These are phyloP conservation scores for Lottia gigantea DNA, from an alignment of 2,888 invertebrate species.

Conservation along the genomic window DNA sequence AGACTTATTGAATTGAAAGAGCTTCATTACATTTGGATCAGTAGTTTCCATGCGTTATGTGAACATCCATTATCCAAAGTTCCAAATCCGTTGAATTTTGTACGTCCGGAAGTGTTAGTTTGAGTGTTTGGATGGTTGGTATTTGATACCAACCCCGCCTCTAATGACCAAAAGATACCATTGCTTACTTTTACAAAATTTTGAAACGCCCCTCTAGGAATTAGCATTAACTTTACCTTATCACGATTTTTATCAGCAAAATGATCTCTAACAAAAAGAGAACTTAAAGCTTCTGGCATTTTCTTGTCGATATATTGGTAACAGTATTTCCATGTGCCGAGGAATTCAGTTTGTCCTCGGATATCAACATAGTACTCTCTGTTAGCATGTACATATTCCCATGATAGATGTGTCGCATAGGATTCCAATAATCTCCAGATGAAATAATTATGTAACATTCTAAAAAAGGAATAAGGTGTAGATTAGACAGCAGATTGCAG, in stretches of 20 bases:
- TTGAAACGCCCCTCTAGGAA: too few species aligned
- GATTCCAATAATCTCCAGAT: constrained; percentile 73
- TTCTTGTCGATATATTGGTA: constrained; percentile 38
- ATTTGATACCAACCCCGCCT: too few species aligned
- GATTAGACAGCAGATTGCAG: background rate
- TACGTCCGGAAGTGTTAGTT: too few species aligned
- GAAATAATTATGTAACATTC: constrained; percentile 73
- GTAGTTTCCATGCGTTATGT: too few species aligned
- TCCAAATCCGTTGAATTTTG: too few species aligned
- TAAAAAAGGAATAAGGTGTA: constrained; percentile 40
- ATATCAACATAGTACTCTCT: constrained; percentile 50
- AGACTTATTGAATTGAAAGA: too few species aligned
- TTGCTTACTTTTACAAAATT: too few species aligned
- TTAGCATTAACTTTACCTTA: constrained; percentile 22
- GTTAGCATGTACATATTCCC: constrained; percentile 64
- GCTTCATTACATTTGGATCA: too few species aligned
- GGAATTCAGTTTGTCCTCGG: constrained; percentile 43
- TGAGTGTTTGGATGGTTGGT: too few species aligned
- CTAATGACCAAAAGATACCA: too few species aligned
- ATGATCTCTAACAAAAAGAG: constrained; percentile 49
- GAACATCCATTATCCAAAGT: too few species aligned
- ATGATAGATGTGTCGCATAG: constrained; percentile 73
- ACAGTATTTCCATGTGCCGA: constrained; percentile 51
- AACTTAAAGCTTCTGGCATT: constrained; percentile 50
- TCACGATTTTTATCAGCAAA: constrained; percentile 50